Evolutionary conservation across 2,113 vertebrate species (phyloP).

Genomic region (Rafetus swinhoei): DNA sequence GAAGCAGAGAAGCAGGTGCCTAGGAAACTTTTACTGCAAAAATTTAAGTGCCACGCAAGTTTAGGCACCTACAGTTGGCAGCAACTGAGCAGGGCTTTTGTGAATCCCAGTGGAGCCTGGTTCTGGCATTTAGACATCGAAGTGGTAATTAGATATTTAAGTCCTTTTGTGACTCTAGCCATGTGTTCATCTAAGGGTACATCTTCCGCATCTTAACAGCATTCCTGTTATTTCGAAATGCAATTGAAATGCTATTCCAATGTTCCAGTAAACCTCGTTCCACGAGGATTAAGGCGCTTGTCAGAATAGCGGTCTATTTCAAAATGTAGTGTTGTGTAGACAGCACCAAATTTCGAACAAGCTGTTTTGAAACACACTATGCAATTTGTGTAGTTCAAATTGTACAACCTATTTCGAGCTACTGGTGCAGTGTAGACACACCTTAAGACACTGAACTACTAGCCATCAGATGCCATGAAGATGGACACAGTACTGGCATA

Average conservation of each 20-base stretch:
- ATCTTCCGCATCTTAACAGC: no score
- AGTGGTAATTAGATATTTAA: background rate
- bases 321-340: no score
- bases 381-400: no score
- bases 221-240: no score
- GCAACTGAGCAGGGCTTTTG: background rate
- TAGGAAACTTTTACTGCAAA: background rate
- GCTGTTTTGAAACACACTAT: no score
- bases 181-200: background rate
- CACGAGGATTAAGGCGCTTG: no score
- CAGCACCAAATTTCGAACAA: no score
- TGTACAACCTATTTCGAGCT: no score
- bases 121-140: background rate
- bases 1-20: background rate
- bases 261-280: no score
- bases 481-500: background rate
- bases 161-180: background rate
- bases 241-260: no score
- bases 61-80: background rate
- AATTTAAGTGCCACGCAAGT: background rate
- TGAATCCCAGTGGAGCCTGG: background rate
- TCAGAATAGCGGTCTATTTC: no score
- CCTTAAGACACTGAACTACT: background rate
- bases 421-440: no score
- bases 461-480: background rate